phyloP scores from a whole-genome alignment of 2,113 vertebrate genomes.

The Salvator merianae region DNA sequence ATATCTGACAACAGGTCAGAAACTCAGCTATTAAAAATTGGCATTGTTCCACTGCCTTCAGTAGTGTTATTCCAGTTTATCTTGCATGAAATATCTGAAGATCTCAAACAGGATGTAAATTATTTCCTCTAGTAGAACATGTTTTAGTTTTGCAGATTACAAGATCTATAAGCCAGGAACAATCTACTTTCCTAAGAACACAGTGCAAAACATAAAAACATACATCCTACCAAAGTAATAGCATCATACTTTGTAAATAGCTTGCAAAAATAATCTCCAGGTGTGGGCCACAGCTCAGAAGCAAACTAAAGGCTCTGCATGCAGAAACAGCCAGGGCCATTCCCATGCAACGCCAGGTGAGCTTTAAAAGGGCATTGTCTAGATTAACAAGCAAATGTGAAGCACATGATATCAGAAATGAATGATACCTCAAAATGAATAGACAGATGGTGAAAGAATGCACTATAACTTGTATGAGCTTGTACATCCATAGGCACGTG shows the following conservation, averaged over 20 bases:
- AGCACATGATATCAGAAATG: no score
- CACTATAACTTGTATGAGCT: no score
- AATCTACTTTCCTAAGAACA: neutral
- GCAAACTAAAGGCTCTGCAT: neutral
- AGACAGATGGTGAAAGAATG: no score
- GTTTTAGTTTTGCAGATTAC: neutral
- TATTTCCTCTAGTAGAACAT: neutral
- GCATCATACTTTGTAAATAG: neutral
- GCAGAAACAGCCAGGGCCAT: neutral
- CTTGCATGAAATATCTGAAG: neutral
- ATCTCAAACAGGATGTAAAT: neutral
- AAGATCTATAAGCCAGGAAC: no score
- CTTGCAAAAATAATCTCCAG: neutral
- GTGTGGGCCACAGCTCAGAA: neutral
- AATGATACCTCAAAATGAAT: no score
- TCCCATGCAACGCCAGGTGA: neutral
- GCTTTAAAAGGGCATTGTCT: neutral
- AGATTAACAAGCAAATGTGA: no score
- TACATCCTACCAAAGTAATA: neutral
- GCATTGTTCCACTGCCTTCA: constrained; percentile 2
- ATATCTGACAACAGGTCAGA: neutral
- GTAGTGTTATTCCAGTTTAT: neutral
- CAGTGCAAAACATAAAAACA: neutral
- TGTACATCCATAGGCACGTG: no score
- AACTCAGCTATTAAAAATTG: constrained; percentile 1